phyloP scores from a whole-genome alignment of 2,888 invertebrate species.

The Dorcus hopei region DNA sequence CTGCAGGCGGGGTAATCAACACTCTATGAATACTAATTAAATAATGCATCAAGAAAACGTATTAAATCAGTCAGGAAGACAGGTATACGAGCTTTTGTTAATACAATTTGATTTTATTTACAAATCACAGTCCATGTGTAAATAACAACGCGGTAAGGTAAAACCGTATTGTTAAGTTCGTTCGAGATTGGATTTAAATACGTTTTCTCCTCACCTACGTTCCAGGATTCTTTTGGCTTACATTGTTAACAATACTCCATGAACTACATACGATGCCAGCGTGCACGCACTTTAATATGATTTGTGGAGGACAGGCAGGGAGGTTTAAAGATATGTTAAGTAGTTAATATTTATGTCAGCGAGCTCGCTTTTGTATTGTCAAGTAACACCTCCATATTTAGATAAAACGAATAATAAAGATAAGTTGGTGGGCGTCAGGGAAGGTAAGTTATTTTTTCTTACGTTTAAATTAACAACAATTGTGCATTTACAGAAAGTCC shows the following conservation, averaged over 20 bases:
- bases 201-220: slow-evolving; percentile 17
- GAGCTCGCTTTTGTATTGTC: slow-evolving; percentile 25
- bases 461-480: too few relatives aligned
- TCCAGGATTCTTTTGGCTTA: slow-evolving; percentile 8
- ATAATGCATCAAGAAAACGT: background rate
- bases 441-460: too few relatives aligned
- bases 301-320: slow-evolving; percentile 21
- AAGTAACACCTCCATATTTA: slow-evolving; percentile 27
- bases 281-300: slow-evolving; percentile 25
- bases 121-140: slow-evolving; percentile 2
- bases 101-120: slow-evolving; percentile 25
- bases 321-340: slow-evolving; percentile 24
- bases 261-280: slow-evolving; percentile 2
- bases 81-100: slow-evolving; percentile 30
- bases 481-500: too few relatives aligned
- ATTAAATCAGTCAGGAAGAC: slow-evolving; percentile 7
- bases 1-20: slow-evolving; percentile 13
- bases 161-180: slow-evolving; percentile 11
- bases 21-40: slow-evolving; percentile 19
- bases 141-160: slow-evolving; percentile 5
- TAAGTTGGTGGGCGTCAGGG: too few relatives aligned
- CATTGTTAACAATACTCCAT: slow-evolving; percentile 15
- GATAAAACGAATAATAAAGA: background rate
- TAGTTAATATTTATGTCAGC: slow-evolving; percentile 25
- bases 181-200: slow-evolving; percentile 9